Base-by-base conservation (phyloP, 2,113 vertebrate genomes). In the Mormoops blainvillei region DNA sequence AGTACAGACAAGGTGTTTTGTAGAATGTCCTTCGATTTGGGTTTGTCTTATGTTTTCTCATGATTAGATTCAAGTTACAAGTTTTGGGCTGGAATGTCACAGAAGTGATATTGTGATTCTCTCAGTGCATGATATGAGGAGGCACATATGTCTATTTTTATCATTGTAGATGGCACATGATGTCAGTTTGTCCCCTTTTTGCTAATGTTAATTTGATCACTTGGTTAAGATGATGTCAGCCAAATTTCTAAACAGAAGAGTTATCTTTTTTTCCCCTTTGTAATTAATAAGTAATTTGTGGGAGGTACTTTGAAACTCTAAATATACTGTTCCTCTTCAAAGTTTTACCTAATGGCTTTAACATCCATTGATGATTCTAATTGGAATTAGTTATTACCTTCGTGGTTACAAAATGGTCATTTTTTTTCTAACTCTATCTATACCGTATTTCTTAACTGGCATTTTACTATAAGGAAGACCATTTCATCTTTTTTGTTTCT, bases 281-380 rank as follows among this genome's bases (percentile, higher is more conserved):
- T 81, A 89, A 68, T 87, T 92, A 61, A 28, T 61, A 61, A 61
- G 58, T 61, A 26, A 28, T 26, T 61, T 61, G 58, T 28, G 58
- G 70, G 38, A 84, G n/a, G 58, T 80, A 52, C 33, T 88, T 84
- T 94, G 82, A 86, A 80, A 90, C 22, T 18, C 58, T 26, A 71
- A 71, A 43, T 45, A 38, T 74, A 56, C n/a, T 45, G 4, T 74
- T 88, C 26, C 12, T 89, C 18, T 89, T 91, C 20, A n/a, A 61
- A 92, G 24, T 92, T 89, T 94, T 92, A 5, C 74, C 2, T 89
- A 65, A 41, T 78, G 52, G 26, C 65, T 92, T 90, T 92, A 86
- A 61, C 80, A 94, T 76, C 45, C 67, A 65, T 52, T 92, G 7
- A 77, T 86, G 13, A 58, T 82, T 94, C 16, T 92, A 61, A 20